Evolutionary conservation across 1,140 invertebrate genomes (phyloP), one percentile per base, ranked within the genome.

Genomic region (Aphelinus certus): DNA sequence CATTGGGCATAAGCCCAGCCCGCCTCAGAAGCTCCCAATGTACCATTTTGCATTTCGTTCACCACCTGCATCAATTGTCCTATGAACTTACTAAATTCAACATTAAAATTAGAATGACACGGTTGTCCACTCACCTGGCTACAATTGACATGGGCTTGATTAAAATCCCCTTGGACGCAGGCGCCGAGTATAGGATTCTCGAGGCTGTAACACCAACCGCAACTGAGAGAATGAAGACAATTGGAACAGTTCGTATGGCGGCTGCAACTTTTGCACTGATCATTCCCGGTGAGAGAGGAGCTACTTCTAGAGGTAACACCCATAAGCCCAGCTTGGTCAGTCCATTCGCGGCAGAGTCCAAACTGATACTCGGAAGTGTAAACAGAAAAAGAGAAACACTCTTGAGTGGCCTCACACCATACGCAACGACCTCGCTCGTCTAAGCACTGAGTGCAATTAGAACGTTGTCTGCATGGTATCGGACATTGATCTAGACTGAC

Each of bases 291-390:
- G 2, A 85, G 62, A 3, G 83, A 82, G 0, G 84, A 83, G 43
- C 81, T 79, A 2, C 81, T 84, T 64, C 84, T 77, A 69, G 87
- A 83, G 9, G 85, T 87, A 60, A 88, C 85, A 3, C 87, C 87
- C 81, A 87, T 84, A 0, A 89, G 84, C 56, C 89, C 86, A 3
- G 91, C 90, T 81, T 94, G 93, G 87, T 98, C 96, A 56, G 97
- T 90, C 96, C 97, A 98, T 82, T 96, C 94, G 3, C 94, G 90
- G 82, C 97, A 98, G 73, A 95, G 89, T 0, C 96, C 96, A 87
- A 96, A 97, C 79, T 96, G 94, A 88, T 96, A 97, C 79, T 96
- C 94, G 72, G 95, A 96, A 1, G 96, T 97, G 84, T 98, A 98
- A 3, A 97, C 95, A 1, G 95, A 95, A 87, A 98, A 98, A 57